Percentiles rank a stretch among this genome's conserved stretches.
phyloP scores from a whole-genome alignment of 2,797 vertebrate species.

The Limosa lapponica region DNA sequence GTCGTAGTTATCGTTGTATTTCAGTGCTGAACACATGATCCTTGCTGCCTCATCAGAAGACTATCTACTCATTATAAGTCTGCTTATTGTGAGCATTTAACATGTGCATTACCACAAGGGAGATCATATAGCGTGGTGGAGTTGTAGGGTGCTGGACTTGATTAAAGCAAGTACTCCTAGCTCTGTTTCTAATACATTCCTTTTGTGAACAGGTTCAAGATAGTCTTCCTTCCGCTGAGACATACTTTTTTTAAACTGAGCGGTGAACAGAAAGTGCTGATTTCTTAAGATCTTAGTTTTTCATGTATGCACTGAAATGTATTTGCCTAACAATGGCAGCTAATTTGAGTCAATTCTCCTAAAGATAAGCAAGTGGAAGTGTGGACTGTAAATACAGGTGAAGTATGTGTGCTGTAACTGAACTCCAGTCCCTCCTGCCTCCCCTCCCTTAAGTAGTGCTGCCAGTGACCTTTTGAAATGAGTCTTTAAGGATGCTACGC shows the following conservation, averaged over 20 bases:
- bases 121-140: background rate
- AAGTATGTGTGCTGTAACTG: background rate
- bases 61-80: background rate
- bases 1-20: background rate
- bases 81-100: background rate
- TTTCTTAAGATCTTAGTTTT: background rate
- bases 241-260: background rate
- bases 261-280: background rate
- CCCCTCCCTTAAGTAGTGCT: background rate
- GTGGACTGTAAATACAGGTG: background rate
- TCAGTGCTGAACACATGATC: background rate
- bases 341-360: background rate
- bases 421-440: accelerated
- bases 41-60: background rate
- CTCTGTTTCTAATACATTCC: background rate
- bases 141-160: background rate
- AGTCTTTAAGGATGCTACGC: background rate
- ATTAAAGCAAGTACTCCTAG: background rate
- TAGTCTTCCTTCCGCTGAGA: background rate
- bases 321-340: background rate
- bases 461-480: background rate
- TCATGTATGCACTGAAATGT: background rate
- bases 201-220: background rate
- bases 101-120: background rate
- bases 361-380: background rate